Percentiles rank a stretch among this genome's conserved stretches.
These are phyloP conservation scores for Ferrisia virgata DNA, from an alignment of 2,888 invertebrate species.

Conservation along the genomic window DNA sequence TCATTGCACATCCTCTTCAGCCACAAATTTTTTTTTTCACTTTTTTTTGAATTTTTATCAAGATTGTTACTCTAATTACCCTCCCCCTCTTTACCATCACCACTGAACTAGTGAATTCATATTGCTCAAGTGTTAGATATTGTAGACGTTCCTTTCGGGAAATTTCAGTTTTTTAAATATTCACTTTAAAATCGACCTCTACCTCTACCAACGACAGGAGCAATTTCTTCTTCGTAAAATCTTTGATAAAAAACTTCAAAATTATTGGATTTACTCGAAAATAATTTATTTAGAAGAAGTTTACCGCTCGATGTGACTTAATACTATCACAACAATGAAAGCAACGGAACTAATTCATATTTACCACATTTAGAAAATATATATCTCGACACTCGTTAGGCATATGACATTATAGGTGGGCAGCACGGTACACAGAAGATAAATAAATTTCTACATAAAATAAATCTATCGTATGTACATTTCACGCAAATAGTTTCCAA, in stretches of 20 bases:
- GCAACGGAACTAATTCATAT: conserved; percentile 31
- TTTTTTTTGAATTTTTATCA: too few species aligned
- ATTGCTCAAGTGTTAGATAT: too few species aligned
- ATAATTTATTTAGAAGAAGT: neutral
- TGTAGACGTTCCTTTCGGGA: too few species aligned
- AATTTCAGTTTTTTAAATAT: too few species aligned
- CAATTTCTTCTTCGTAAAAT: neutral
- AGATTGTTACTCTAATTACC: too few species aligned
- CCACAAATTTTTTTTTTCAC: too few species aligned
- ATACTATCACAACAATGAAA: conserved; percentile 34
- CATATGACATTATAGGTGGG: neutral
- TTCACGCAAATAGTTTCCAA: neutral
- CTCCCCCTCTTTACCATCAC: too few species aligned
- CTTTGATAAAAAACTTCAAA: neutral
- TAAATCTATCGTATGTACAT: conserved; percentile 6
- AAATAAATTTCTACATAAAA: conserved; percentile 23
- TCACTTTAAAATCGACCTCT: too few species aligned
- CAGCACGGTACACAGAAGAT: neutral
- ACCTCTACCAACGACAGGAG: neutral
- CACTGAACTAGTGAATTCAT: too few species aligned
- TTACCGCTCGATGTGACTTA: conserved; percentile 30
- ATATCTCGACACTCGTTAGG: neutral
- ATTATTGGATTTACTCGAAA: neutral
- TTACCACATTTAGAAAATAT: conserved; percentile 21
- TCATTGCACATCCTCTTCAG: too few species aligned